Conservation (phyloP, 2,888 invertebrate genomes). For the Dioctria rufipes region DNA sequence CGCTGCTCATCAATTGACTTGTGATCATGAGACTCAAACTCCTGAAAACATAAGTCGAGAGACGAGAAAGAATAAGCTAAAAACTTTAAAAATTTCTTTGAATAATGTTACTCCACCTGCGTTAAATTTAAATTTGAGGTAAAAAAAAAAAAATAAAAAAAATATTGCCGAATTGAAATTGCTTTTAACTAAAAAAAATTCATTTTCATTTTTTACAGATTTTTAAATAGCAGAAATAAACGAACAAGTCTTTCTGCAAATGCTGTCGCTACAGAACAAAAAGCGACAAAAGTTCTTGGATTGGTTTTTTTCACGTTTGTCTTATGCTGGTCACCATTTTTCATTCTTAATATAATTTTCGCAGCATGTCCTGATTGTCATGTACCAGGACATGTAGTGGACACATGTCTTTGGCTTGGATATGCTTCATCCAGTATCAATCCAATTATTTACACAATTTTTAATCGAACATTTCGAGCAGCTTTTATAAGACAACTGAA, state of each 20-base stretch:
- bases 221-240: conserved; percentile 80
- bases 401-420: conserved; percentile 91
- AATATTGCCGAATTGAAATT: background rate
- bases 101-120: conserved; percentile 77
- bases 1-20: conserved; percentile 62
- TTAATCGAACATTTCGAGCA: conserved; percentile 90
- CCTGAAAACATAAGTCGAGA: conserved; percentile 81
- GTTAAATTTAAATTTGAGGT: conserved; percentile 76
- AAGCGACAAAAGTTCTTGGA: conserved; percentile 90
- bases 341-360: conserved; percentile 88
- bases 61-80: conserved; percentile 76
- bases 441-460: conserved; percentile 94
- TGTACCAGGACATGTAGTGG: conserved; percentile 79
- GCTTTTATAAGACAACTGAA: conserved; percentile 84
- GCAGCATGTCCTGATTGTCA: conserved; percentile 87
- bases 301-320: conserved; percentile 94
- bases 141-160: background rate
- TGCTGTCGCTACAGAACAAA: conserved; percentile 92
- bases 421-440: conserved; percentile 95
- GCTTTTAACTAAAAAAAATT: background rate
- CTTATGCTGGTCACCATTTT: conserved; percentile 94
- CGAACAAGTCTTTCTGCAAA: conserved; percentile 82
- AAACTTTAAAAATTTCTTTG: conserved; percentile 76
- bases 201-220: conserved; percentile 71
- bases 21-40: conserved; percentile 82